These are phyloP conservation scores for Edolisoma coerulescens DNA, from an alignment of 2,113 vertebrate genomes.

Conservation along the genomic window DNA sequence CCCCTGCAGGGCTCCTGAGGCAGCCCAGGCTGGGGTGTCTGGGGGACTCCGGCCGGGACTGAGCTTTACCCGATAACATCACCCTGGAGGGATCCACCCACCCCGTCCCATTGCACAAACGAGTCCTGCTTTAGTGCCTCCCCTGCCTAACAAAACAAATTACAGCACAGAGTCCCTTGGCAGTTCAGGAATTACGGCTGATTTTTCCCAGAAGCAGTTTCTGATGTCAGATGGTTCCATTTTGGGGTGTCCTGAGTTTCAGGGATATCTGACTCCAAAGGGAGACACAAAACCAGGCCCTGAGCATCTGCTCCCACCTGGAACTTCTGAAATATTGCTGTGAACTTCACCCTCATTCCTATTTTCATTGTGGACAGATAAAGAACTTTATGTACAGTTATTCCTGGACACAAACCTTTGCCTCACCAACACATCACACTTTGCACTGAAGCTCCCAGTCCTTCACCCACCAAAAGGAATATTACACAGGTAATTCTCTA, in stretches of 20 bases:
- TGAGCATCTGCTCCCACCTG: background rate
- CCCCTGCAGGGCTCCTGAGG: background rate
- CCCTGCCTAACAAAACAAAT: slow-evolving; percentile 18
- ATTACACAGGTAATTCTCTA: background rate
- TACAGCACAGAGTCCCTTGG: background rate
- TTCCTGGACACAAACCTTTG: background rate
- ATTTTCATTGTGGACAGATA: background rate
- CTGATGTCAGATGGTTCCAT: background rate
- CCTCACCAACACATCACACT: background rate
- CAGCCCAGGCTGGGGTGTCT: background rate
- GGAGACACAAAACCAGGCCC: background rate
- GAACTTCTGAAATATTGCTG: background rate
- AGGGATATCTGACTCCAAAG: background rate
- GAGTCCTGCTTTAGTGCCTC: background rate
- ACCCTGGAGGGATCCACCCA: background rate
- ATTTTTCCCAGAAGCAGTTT: background rate
- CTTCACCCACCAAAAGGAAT: background rate
- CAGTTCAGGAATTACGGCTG: background rate
- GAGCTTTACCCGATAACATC: background rate
- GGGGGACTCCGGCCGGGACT: background rate
- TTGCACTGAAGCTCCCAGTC: background rate
- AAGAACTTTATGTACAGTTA: background rate
- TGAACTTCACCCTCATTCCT: background rate
- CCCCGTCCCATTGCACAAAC: background rate
- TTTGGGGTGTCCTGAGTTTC: background rate